Conservation (phyloP, 2,797 vertebrate species). For the Triplophysa yarkandensis region DNA sequence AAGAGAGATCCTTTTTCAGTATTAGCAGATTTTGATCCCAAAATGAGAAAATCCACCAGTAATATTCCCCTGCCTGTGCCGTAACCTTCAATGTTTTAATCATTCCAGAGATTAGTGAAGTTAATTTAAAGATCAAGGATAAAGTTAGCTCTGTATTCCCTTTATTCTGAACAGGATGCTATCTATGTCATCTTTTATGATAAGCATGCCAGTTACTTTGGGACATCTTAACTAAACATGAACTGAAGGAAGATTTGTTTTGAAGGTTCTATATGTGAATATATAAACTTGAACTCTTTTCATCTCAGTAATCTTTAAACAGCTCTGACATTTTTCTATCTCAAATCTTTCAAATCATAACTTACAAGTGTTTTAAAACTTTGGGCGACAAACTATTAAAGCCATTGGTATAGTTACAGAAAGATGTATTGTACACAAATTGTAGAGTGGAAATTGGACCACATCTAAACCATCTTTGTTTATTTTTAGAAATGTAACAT, state of each 20-base stretch:
- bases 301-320: slow-evolving; percentile 14
- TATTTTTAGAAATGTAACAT: no score
- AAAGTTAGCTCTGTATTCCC: slow-evolving; percentile 30
- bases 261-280: slow-evolving; percentile 26
- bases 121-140: slow-evolving; percentile 63
- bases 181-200: slow-evolving; percentile 57
- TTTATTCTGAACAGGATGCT: slow-evolving; percentile 57
- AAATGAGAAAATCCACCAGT: slow-evolving; percentile 25
- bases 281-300: slow-evolving; percentile 12
- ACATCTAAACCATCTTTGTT: no score
- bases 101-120: slow-evolving; percentile 54
- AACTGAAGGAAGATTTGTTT: slow-evolving; percentile 59
- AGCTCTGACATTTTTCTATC: no score
- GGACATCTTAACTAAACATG: slow-evolving; percentile 62
- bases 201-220: slow-evolving; percentile 62
- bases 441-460: no score
- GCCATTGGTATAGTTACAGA: no score
- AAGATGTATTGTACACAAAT: no score
- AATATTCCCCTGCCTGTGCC: slow-evolving; percentile 41
- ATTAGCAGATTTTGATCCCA: slow-evolving; percentile 60
- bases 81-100: slow-evolving; percentile 58
- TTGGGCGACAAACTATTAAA: neutral
- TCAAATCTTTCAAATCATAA: slow-evolving; percentile 1
- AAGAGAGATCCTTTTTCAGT: slow-evolving; percentile 76
- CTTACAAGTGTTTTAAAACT: neutral